Evolutionary conservation across 2,797 vertebrate genomes (phyloP).

Genomic region (Sparus aurata): DNA sequence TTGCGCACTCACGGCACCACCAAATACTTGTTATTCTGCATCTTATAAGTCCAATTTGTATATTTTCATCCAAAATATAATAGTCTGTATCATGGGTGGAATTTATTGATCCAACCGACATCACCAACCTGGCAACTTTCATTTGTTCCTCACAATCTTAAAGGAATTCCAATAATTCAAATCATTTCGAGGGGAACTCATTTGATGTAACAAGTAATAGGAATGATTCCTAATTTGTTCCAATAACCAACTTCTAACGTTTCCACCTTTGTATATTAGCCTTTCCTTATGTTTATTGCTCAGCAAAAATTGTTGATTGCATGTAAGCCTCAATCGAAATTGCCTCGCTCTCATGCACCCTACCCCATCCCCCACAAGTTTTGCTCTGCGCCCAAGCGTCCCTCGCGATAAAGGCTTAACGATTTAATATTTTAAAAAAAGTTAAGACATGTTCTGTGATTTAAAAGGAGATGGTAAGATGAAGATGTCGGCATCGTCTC

Average conservation of each 20-base stretch:
- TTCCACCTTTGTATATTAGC: conserved; percentile 74
- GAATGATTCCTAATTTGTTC: neutral
- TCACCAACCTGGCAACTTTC: neutral
- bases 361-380: conserved; percentile 1
- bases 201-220: neutral
- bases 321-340: conserved; percentile 66
- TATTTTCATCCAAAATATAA: neutral
- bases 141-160: neutral
- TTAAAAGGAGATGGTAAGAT: neutral
- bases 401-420: neutral
- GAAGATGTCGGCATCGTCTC: neutral
- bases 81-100: rapidly evolving
- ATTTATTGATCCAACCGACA: too few species aligned
- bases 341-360: neutral
- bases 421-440: neutral
- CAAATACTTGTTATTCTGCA: conserved; percentile 10
- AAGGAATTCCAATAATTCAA: neutral
- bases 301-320: conserved; percentile 78
- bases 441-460: neutral
- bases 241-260: conserved; percentile 9
- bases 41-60: neutral
- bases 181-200: neutral
- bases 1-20: conserved; percentile 8
- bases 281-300: conserved; percentile 76
- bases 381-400: neutral